Evolutionary conservation across 2,797 vertebrate species (phyloP), one percentile per base, ranked within the genome.

Genomic region (Helicolenus hilgendorfi): DNA sequence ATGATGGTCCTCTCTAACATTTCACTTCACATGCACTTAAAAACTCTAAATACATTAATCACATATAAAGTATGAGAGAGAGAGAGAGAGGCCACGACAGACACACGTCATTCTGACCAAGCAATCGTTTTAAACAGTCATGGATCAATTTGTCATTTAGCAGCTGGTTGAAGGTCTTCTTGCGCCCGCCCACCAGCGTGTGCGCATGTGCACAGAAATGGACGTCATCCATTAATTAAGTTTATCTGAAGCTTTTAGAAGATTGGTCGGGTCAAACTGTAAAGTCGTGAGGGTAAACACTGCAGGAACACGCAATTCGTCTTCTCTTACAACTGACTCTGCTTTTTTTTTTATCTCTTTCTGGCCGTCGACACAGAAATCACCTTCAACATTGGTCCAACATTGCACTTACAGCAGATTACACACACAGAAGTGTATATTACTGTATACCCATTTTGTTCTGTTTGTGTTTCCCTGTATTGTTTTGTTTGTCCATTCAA

Each of bases 191-290:
- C 8, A 3, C 11, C 35, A 29, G 35, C 4, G 11, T 49, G 72
- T 71, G 86, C 7, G 20, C 75, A 29, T 58, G 84, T 35, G 56
- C 36, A 70, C 62, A 35, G 26, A 55, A 77, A 58, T 7, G 29
- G 33, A 77, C 67, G 6, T 78, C 59, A 70, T 77, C 76, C 56
- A 3, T 89, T 91, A 91, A 96, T 96, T 92, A 89, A 92, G 79
- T 92, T 90, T 89, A 92, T 89, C 87, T 85, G 71, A 88, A 83
- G 93, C 94, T 94, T 94, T 96, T 91, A 96, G 80, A 77, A 88
- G 88, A 96, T 96, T 96, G 94, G 63, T 72, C 1, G 0, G 89
- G 90, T 95, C 92, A 92, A 88, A 87, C 56, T 63, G 77, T 78
- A 53, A 88, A 91, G 81, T 85, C 79, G 38, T 49, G 14, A 79